phyloP scores from a whole-genome alignment of 2,797 vertebrate species.

The Phoeniculus purpureus region DNA sequence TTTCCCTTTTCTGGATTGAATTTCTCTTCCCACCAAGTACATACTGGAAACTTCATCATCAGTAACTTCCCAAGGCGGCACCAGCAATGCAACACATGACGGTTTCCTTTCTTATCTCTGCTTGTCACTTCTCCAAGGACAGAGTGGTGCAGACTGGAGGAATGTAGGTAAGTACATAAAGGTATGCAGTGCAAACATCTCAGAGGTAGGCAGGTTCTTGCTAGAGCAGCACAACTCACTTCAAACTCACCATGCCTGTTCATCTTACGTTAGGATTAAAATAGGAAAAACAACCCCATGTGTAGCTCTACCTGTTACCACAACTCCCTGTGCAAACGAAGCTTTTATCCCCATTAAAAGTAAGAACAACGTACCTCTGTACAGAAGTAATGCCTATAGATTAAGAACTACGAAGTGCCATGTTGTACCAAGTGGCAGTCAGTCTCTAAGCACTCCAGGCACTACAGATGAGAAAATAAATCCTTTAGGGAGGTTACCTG shows the following conservation, averaged over 20 bases:
- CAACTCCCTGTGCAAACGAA: not conserved
- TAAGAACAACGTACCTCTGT: not conserved
- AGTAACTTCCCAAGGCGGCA: not conserved
- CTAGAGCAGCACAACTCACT: constrained; percentile 1
- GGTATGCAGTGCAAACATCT: not conserved
- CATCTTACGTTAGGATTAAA: not conserved
- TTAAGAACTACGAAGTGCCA: not conserved
- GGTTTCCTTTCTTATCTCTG: not conserved
- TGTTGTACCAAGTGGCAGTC: not conserved
- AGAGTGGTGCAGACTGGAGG: not conserved
- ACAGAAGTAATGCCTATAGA: not conserved
- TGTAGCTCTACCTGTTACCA: not conserved
- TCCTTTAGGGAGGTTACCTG: not conserved
- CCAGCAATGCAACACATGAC: not conserved
- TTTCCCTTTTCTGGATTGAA: constrained; percentile 13
- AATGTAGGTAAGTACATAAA: not conserved
- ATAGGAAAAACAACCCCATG: not conserved
- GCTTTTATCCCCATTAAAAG: not conserved
- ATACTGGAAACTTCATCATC: not conserved
- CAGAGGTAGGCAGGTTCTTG: not conserved
- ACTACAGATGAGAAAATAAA: not conserved
- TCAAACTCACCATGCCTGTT: constrained; percentile 2
- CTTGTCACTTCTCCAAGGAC: not conserved
- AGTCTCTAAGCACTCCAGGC: not conserved
- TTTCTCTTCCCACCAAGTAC: not conserved